phyloP scores from a whole-genome alignment of 64 coral and sea anemone species.

The Actinia tenebrosa region DNA sequence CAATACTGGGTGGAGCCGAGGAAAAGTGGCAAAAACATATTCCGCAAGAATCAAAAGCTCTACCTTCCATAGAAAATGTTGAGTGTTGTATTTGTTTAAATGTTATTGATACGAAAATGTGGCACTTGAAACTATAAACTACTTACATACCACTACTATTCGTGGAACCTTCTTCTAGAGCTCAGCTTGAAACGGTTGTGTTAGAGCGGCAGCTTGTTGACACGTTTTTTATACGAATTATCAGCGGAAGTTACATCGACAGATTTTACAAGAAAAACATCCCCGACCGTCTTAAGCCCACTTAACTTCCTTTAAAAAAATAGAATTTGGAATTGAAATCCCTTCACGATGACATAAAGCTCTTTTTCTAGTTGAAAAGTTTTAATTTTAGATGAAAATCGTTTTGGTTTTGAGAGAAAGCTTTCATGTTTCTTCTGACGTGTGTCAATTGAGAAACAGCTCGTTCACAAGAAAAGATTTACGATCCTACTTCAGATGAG shows the following conservation, averaged over 20 bases:
- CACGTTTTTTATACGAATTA: conserved; percentile 3
- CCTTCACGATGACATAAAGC: not conserved
- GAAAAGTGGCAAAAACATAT: too few relatives aligned
- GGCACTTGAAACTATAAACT: not conserved
- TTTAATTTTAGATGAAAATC: not conserved
- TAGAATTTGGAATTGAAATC: not conserved
- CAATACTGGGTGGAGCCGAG: too few relatives aligned
- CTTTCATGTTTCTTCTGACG: not conserved
- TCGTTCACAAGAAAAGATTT: not conserved
- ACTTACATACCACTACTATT: not conserved
- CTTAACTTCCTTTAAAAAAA: not conserved
- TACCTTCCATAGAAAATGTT: not conserved
- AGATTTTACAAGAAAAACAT: not conserved
- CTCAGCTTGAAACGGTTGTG: not conserved
- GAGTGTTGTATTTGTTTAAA: not conserved
- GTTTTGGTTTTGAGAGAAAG: not conserved
- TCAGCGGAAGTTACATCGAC: not conserved
- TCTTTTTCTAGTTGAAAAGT: not conserved
- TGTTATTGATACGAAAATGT: not conserved
- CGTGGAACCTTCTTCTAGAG: not conserved
- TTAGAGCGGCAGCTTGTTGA: not conserved
- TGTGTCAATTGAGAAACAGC: not conserved
- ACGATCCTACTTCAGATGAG: not conserved
- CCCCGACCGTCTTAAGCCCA: not conserved
- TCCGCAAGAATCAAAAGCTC: too few relatives aligned